phyloP scores from a whole-genome alignment of 2,888 invertebrate genomes.

The Operophtera brumata region DNA sequence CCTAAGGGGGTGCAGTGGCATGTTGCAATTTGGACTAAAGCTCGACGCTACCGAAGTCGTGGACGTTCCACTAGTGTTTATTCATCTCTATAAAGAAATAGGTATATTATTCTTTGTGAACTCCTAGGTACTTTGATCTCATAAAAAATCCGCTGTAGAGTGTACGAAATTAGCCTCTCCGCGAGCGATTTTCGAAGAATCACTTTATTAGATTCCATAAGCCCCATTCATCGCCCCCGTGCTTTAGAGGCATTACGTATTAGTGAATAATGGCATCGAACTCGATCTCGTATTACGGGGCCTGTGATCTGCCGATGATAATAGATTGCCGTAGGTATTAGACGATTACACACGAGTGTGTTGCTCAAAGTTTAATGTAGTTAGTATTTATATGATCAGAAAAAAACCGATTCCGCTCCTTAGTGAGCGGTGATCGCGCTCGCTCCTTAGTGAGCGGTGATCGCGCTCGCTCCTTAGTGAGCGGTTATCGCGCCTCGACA shows the following conservation, averaged over 20 bases:
- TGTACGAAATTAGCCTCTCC: constrained; percentile 58
- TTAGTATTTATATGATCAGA: neutral
- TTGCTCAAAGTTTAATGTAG: constrained; percentile 48
- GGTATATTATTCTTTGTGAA: neutral
- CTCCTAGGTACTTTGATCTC: constrained; percentile 8
- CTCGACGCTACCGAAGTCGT: too few relatives aligned
- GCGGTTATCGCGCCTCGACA: too few relatives aligned
- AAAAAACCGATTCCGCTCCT: too few relatives aligned
- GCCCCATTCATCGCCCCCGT: constrained; percentile 73
- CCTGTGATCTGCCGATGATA: constrained; percentile 69
- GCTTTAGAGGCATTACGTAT: constrained; percentile 68
- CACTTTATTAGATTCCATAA: constrained; percentile 78
- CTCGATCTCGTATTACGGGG: constrained; percentile 69
- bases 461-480: too few relatives aligned
- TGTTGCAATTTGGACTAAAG: too few relatives aligned
- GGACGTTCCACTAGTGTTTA: neutral
- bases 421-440: too few relatives aligned
- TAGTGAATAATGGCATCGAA: constrained; percentile 76
- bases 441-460: too few relatives aligned
- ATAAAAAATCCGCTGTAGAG: constrained; percentile 4
- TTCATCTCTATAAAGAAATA: neutral
- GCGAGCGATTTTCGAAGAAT: constrained; percentile 60
- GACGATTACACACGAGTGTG: constrained; percentile 53
- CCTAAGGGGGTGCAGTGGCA: too few relatives aligned
- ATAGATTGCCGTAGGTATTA: constrained; percentile 68